phyloP scores from a whole-genome alignment of 1,140 invertebrate species.

The Eriosoma lanigerum region DNA sequence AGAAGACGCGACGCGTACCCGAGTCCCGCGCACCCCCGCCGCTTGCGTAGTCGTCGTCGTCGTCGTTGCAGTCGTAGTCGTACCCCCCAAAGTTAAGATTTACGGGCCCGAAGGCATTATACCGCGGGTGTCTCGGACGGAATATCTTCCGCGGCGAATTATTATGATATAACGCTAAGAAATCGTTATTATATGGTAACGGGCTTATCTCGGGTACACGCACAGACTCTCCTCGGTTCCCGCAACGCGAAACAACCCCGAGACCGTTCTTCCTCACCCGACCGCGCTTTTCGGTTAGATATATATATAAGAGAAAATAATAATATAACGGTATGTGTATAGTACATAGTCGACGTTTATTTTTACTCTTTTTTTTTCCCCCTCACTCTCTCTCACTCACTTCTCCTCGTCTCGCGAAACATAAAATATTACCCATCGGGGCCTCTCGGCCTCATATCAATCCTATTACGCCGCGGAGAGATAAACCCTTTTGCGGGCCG shows the following conservation, averaged over 20 bases:
- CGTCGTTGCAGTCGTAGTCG: background rate
- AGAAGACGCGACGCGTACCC: background rate
- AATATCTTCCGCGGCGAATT: conserved; percentile 51
- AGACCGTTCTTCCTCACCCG: background rate
- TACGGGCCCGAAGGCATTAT: conserved; percentile 50
- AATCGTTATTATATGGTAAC: conserved; percentile 52
- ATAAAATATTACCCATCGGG: conserved; percentile 41
- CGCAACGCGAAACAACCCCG: background rate
- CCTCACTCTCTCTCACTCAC: no score
- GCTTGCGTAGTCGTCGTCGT: background rate
- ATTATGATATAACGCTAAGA: conserved; percentile 52
- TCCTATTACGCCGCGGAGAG: conserved; percentile 22
- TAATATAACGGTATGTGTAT: background rate
- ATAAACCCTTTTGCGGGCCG: conserved; percentile 10
- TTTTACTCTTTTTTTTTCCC: no score
- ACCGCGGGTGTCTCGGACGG: conserved; percentile 22
- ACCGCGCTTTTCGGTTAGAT: background rate
- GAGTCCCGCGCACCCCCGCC: background rate
- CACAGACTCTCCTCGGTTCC: conserved; percentile 23
- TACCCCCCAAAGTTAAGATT: conserved; percentile 48
- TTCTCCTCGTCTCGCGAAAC: background rate
- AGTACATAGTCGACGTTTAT: background rate
- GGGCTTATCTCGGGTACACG: conserved; percentile 51
- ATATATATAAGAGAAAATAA: background rate
- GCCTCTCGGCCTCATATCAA: conserved; percentile 35